Percentiles rank a stretch among this genome's conserved stretches.
These are phyloP conservation scores for Zeugodacus cucurbitae DNA, from an alignment of 1,140 invertebrate genomes.

Conservation along the genomic window DNA sequence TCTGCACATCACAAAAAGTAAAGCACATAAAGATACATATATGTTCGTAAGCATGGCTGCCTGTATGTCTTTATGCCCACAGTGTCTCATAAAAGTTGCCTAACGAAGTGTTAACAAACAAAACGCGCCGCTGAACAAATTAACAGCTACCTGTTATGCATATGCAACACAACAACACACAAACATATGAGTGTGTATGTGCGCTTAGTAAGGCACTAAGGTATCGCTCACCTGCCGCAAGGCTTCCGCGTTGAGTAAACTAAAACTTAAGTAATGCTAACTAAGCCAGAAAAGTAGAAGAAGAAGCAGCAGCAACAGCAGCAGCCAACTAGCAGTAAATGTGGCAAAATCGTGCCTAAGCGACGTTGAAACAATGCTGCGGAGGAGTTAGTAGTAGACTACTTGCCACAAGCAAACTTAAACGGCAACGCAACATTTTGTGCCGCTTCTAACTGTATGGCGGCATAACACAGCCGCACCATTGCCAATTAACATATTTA, in stretches of 20 bases:
- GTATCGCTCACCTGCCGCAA: background rate
- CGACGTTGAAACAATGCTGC: background rate
- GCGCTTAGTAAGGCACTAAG: background rate
- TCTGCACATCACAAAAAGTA: no score
- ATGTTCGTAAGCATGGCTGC: background rate
- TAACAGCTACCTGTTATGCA: constrained; percentile 1
- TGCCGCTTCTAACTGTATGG: background rate
- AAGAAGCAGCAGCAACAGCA: background rate
- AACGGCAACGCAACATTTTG: background rate
- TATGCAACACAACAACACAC: background rate
- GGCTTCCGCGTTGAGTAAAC: constrained; percentile 33
- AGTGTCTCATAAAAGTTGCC: constrained; percentile 20
- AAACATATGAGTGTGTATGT: background rate
- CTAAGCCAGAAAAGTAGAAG: constrained; percentile 4
- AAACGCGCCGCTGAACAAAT: constrained; percentile 33
- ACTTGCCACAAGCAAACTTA: background rate
- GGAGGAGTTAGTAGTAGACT: background rate
- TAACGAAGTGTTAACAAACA: constrained; percentile 38
- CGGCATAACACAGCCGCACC: background rate
- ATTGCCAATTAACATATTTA: constrained; percentile 33
- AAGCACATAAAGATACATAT: background rate
- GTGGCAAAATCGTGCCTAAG: constrained; percentile 5
- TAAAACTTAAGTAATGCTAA: constrained; percentile 26
- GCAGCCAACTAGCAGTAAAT: background rate
- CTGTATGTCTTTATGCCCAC: background rate